Evolutionary conservation across 2,888 invertebrate species (phyloP).

Genomic region (Patella depressa): DNA sequence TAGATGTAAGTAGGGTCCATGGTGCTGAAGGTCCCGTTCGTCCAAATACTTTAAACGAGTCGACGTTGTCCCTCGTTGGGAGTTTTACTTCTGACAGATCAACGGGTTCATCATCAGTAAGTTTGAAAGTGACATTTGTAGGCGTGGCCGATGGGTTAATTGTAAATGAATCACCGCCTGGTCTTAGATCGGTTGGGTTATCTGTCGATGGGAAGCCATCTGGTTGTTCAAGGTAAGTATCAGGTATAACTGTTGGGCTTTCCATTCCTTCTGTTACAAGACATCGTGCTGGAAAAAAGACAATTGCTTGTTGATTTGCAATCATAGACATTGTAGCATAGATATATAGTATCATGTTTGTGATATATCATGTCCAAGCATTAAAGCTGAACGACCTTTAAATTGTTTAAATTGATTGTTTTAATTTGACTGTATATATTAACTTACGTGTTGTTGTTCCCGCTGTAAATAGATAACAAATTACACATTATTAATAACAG

Average conservation of each 20-base stretch:
- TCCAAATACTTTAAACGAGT: too few species aligned
- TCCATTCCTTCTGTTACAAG: background rate
- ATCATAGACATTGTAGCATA: too few species aligned
- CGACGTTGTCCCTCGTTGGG: background rate
- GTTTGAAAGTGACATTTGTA: background rate
- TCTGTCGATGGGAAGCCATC: background rate
- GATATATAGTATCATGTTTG: too few species aligned
- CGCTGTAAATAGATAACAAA: background rate
- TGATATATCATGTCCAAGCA: too few species aligned
- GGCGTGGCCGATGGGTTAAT: background rate
- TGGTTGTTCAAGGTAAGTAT: background rate
- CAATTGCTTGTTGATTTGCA: too few species aligned
- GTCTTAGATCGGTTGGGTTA: background rate
- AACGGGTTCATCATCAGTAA: background rate
- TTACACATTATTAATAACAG: too few species aligned
- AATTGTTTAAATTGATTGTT: too few species aligned
- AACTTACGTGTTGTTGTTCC: too few species aligned
- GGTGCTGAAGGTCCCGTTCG: too few species aligned
- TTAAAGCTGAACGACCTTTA: too few species aligned
- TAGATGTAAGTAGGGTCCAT: too few species aligned
- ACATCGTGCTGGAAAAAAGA: background rate
- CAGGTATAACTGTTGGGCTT: constrained; percentile 6
- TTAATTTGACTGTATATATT: too few species aligned
- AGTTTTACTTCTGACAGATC: background rate
- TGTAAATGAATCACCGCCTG: background rate